phyloP scores from a whole-genome alignment of 2,888 invertebrate genomes.

The Plemyria rubiginata region DNA sequence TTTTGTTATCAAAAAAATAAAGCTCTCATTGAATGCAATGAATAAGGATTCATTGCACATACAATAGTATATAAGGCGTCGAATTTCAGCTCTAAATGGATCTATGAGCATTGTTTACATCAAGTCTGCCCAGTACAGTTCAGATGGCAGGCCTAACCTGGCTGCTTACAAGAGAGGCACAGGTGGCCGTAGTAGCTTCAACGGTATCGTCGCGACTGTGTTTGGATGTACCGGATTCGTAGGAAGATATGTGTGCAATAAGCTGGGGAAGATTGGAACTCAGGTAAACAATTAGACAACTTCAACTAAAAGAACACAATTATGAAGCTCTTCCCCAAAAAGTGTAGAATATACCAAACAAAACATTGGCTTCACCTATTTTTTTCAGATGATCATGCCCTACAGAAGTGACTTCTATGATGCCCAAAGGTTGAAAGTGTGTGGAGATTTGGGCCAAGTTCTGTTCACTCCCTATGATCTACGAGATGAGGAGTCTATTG shows the following conservation, averaged over 20 bases:
- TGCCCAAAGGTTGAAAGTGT: slow-evolving; percentile 90
- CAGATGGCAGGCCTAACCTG: slow-evolving; percentile 84
- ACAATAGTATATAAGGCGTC: background rate
- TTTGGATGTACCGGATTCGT: slow-evolving; percentile 97
- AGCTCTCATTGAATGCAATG: background rate
- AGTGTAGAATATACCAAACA: no score
- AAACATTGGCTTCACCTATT: no score
- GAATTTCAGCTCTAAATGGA: slow-evolving; percentile 69
- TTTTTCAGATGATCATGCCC: slow-evolving; percentile 93
- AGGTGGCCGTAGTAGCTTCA: slow-evolving; percentile 97
- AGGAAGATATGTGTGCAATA: slow-evolving; percentile 94
- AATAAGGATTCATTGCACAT: background rate
- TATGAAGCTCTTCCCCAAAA: no score
- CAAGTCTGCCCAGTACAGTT: slow-evolving; percentile 81
- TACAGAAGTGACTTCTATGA: slow-evolving; percentile 95
- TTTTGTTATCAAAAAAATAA: slow-evolving; percentile 20
- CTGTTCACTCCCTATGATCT: slow-evolving; percentile 94
- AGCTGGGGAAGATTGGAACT: slow-evolving; percentile 93
- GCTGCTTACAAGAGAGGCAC: slow-evolving; percentile 92
- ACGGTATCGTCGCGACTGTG: slow-evolving; percentile 98
- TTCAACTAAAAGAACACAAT: no score
- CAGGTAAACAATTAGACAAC: slow-evolving; percentile 83
- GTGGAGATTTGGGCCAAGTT: slow-evolving; percentile 98
- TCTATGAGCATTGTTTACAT: slow-evolving; percentile 75
- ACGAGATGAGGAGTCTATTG: slow-evolving; percentile 93